Conservation (phyloP, 2,888 invertebrate species). For the Aspidiotus rigidus region DNA sequence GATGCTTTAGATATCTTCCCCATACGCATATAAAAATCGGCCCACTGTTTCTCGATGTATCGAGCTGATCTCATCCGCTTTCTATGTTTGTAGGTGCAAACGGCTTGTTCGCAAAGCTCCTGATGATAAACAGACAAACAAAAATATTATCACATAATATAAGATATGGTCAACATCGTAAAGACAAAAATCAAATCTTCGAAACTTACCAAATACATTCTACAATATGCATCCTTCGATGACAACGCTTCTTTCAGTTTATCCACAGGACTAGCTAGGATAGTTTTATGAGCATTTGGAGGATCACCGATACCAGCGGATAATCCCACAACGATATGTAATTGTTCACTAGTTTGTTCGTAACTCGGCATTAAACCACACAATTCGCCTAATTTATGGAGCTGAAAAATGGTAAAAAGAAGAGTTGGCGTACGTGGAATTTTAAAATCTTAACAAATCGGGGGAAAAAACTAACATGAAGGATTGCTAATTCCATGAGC, state of each 20-base stretch:
- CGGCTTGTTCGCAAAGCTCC: slow-evolving; percentile 86
- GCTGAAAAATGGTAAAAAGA: slow-evolving; percentile 46
- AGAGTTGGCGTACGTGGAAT: slow-evolving; percentile 3
- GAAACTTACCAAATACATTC: slow-evolving; percentile 63
- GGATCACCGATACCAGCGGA: slow-evolving; percentile 82
- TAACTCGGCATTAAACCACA: slow-evolving; percentile 83
- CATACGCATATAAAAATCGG: slow-evolving; percentile 77
- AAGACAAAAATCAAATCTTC: neutral
- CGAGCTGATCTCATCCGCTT: slow-evolving; percentile 67
- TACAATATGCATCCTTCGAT: slow-evolving; percentile 78
- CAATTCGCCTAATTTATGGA: slow-evolving; percentile 73
- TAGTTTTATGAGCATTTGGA: slow-evolving; percentile 47
- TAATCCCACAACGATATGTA: slow-evolving; percentile 80
- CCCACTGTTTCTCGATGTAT: slow-evolving; percentile 76
- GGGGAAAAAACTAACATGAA: slow-evolving; percentile 23
- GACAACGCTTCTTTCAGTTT: slow-evolving; percentile 82
- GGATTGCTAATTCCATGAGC: slow-evolving; percentile 55
- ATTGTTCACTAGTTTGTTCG: slow-evolving; percentile 72
- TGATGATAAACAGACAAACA: slow-evolving; percentile 40
- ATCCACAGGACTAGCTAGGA: slow-evolving; percentile 60
- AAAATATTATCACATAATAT: neutral
- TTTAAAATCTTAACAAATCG: slow-evolving; percentile 1
- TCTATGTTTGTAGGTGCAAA: slow-evolving; percentile 94
- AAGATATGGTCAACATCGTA: neutral
- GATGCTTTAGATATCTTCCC: slow-evolving; percentile 82